A percentile compares a stretch with the other conserved stretches of the same genome.
These are phyloP conservation scores for Channa maculata DNA, from an alignment of 2,113 vertebrate genomes.

Conservation along the genomic window DNA sequence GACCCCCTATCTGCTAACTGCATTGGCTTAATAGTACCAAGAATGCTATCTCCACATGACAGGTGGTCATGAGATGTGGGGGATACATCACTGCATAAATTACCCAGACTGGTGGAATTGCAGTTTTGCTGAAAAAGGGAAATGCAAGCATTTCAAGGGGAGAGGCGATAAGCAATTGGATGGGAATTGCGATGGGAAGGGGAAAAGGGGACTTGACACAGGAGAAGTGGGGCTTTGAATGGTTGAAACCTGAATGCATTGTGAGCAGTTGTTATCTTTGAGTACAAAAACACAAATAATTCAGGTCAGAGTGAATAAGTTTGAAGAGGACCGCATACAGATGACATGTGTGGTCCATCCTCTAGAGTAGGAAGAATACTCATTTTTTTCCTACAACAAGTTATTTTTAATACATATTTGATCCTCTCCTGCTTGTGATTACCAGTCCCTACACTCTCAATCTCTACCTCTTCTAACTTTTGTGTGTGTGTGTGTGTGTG, in stretches of 20 bases:
- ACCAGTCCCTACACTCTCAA: conserved; percentile 60
- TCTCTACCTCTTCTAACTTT: conserved; percentile 57
- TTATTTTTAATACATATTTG: conserved; percentile 75
- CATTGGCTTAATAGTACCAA: conserved; percentile 59
- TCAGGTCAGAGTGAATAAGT: conserved; percentile 65
- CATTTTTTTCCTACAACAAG: conserved; percentile 40
- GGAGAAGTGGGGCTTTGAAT: conserved; percentile 28
- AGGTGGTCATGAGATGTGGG: conserved; percentile 73
- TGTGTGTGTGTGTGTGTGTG: conserved; percentile 30
- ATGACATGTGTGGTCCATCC: conserved; percentile 61
- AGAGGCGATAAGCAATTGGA: conserved; percentile 62
- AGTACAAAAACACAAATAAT: conserved; percentile 67
- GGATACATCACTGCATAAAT: conserved; percentile 73
- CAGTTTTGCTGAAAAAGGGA: conserved; percentile 51
- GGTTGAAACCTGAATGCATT: conserved; percentile 55
- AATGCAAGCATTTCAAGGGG: conserved; percentile 21
- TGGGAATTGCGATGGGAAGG: conserved; percentile 50
- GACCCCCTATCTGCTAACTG: conserved; percentile 66
- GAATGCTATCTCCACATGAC: conserved; percentile 71
- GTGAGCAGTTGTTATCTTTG: conserved; percentile 69
- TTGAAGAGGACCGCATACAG: conserved; percentile 64
- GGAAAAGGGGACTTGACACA: conserved; percentile 44
- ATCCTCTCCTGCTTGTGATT: conserved; percentile 73
- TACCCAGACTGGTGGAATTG: conserved; percentile 47
- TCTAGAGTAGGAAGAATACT: conserved; percentile 46